Evolutionary conservation across 53 echinoderm and acorn worm genomes (phyloP), one percentile per base, ranked within the genome.

Genomic region (Apostichopus leukothele): DNA sequence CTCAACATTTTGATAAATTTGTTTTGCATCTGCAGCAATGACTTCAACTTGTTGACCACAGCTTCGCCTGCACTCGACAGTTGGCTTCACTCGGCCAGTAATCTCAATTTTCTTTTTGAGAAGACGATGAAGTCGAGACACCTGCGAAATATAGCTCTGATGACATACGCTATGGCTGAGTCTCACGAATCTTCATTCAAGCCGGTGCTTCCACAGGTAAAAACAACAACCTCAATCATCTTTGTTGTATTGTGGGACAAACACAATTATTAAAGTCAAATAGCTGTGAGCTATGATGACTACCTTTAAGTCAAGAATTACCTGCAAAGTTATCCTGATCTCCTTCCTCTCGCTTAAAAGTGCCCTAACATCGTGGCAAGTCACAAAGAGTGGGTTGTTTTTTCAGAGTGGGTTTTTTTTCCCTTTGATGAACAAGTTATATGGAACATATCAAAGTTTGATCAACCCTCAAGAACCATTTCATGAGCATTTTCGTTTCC

Each of bases 131-230:
- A 87, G 50, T 86, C 79, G 7, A 92, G 88, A 14, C 95, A 96
- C 78, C 88, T 81, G 25, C 86, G 99, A 22, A 93, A 90, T 67
- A 94, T 96, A 89, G 99, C 95, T 20, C 83, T 96, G 51, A 94
- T 99, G 94, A 96, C 96, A 5, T 96, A 91, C 83, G 88, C 96
- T 52, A 93, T 99, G 95, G 96, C 99, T 0, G 93, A 96, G 76
- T 93, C 99, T 1, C 93, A 94, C 27, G 95, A 96, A 59, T 85
- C 68, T 8, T 14, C 50, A 4, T 8, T 85, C 67, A 85, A 85
- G 26, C 67, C 85, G 11, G 67, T 26, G 12, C 92, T 91, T 5
- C 91, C 93, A 59, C 92, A 95, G 95, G 95, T 90, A 71, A 71
- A 71, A 71, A 71, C 6, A 19, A 18, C 39, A 39, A 39, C 39